Evolutionary conservation across 2,113 vertebrate genomes (phyloP).

Genomic region (Hemicordylus capensis): DNA sequence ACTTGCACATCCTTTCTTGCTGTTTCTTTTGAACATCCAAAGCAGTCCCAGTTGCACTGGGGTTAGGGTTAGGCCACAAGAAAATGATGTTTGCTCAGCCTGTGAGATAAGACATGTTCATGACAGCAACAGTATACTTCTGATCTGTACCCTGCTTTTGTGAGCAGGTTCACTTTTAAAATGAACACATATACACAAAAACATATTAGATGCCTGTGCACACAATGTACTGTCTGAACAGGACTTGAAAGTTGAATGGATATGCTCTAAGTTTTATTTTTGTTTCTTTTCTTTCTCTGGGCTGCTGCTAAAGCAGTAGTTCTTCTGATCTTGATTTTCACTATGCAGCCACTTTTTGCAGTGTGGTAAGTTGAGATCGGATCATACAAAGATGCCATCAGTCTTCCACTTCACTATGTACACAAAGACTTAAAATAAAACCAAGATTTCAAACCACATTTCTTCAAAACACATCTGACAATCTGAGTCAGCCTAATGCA

Average conservation of each 20-base stretch:
- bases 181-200: too few relatives aligned
- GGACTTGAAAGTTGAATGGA: too few relatives aligned
- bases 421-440: neutral
- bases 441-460: neutral
- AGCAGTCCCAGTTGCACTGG: too few relatives aligned
- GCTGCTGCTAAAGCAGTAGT: neutral
- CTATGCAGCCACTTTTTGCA: neutral
- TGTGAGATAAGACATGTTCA: neutral
- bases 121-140: too few relatives aligned
- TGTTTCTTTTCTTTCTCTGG: neutral
- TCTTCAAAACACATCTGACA: neutral
- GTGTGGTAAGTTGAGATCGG: neutral
- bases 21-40: neutral
- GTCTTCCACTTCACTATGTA: neutral
- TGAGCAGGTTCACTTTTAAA: too few relatives aligned
- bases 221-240: neutral
- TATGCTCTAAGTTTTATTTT: neutral
- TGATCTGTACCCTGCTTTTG: too few relatives aligned
- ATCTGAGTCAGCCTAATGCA: neutral
- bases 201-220: too few relatives aligned
- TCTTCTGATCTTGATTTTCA: neutral
- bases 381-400: neutral
- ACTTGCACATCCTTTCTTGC: neutral
- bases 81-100: neutral
- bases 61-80: neutral